Evolutionary conservation across 1,140 invertebrate species (phyloP).

Genomic region (Micrasema minimum): DNA sequence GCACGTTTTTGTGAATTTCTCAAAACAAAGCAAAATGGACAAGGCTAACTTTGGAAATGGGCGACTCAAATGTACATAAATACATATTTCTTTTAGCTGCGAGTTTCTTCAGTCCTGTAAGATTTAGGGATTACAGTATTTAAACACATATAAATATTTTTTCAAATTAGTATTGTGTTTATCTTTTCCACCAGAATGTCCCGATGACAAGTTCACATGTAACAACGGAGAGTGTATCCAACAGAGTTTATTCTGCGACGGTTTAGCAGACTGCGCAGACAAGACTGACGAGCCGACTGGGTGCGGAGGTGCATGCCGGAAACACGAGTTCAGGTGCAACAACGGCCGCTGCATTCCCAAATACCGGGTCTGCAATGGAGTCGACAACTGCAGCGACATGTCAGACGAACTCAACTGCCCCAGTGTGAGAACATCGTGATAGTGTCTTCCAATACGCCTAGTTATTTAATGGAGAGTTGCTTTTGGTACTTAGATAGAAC

Average conservation of each 20-base stretch:
- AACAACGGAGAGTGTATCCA: constrained; percentile 80
- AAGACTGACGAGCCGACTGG: constrained; percentile 82
- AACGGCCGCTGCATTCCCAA: constrained; percentile 72
- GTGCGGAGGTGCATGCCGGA: constrained; percentile 69
- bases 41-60: too few relatives aligned
- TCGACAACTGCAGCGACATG: constrained; percentile 71
- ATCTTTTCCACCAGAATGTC: constrained; percentile 58
- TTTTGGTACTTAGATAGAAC: too few relatives aligned
- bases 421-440: constrained; percentile 49
- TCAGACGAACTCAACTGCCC: constrained; percentile 73
- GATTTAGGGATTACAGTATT: too few relatives aligned
- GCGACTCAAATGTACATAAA: too few relatives aligned
- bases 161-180: background rate
- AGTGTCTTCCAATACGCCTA: constrained; percentile 35
- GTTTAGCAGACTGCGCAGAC: constrained; percentile 83
- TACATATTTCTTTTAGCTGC: too few relatives aligned
- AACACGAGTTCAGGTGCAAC: constrained; percentile 62
- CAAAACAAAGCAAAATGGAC: too few relatives aligned
- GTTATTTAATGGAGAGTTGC: background rate
- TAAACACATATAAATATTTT: too few relatives aligned
- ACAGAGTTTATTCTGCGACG: constrained; percentile 85
- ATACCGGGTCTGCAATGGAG: constrained; percentile 68
- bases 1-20: too few relatives aligned
- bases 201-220: constrained; percentile 62
- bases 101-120: too few relatives aligned